A percentile compares a stretch with the other conserved stretches of the same genome.
phyloP scores from a whole-genome alignment of 2,888 invertebrate species.

The Tridacna gigas region DNA sequence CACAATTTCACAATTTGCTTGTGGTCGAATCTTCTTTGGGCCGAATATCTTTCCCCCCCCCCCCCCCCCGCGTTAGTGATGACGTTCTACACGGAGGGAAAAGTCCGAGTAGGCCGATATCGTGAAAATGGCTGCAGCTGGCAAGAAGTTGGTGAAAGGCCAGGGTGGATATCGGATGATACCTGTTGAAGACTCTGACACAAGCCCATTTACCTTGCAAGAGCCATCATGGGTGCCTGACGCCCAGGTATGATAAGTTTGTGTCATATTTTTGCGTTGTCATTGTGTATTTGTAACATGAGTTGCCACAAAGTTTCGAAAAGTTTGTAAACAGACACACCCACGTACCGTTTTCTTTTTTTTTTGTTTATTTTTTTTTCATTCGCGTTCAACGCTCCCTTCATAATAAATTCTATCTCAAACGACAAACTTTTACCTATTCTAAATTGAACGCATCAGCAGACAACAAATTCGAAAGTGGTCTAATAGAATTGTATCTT shows the following conservation, averaged over 20 bases:
- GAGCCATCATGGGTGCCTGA: constrained; percentile 86
- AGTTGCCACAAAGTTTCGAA: not conserved
- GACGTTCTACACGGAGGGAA: not conserved
- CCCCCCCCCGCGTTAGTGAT: too few relatives aligned
- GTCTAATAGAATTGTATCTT: too few relatives aligned
- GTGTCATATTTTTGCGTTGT: not conserved
- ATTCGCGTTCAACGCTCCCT: not conserved
- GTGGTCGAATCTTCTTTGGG: too few relatives aligned
- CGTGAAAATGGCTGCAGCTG: constrained; percentile 74
- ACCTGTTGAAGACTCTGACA: constrained; percentile 81
- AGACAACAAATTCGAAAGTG: too few relatives aligned
- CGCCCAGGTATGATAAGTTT: constrained; percentile 81
- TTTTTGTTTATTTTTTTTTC: too few relatives aligned
- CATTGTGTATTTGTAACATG: not conserved
- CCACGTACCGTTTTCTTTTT: not conserved
- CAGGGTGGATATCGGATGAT: constrained; percentile 86
- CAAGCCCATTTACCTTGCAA: constrained; percentile 85
- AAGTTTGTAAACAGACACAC: constrained; percentile 37
- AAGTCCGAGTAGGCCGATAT: not conserved
- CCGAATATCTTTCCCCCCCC: too few relatives aligned
- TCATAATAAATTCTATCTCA: too few relatives aligned
- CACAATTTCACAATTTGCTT: too few relatives aligned
- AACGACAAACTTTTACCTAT: too few relatives aligned
- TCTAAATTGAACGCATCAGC: too few relatives aligned
- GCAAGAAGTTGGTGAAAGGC: constrained; percentile 84